A percentile compares a stretch with the other conserved stretches of the same genome.
Conservation (phyloP, 1,140 invertebrate species). For the Archegozetes longisetosus region DNA sequence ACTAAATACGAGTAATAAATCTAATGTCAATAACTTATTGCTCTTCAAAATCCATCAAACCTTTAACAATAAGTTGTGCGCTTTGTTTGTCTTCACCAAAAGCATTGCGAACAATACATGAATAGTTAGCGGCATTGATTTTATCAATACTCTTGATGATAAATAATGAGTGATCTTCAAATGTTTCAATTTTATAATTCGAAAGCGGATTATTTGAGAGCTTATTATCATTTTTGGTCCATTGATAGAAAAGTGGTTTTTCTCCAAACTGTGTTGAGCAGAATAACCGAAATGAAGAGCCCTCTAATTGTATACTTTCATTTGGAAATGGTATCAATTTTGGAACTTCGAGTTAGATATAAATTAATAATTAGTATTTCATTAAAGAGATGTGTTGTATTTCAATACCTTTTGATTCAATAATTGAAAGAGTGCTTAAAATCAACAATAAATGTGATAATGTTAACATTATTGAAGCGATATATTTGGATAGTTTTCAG, state of each 20-base stretch:
- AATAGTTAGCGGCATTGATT: constrained; percentile 17
- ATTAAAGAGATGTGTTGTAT: neutral
- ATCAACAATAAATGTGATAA: too few relatives aligned
- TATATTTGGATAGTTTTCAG: too few relatives aligned
- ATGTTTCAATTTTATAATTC: neutral
- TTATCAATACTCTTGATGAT: neutral
- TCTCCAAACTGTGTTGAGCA: neutral
- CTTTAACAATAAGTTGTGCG: neutral
- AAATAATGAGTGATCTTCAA: neutral
- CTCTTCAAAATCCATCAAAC: neutral
- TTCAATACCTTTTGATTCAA: neutral
- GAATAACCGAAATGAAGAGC: neutral
- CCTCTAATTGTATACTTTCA: too few relatives aligned
- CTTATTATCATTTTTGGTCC: constrained; percentile 2
- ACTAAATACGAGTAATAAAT: constrained; percentile 36
- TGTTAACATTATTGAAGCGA: too few relatives aligned
- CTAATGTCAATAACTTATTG: neutral
- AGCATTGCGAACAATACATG: constrained; percentile 18
- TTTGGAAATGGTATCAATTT: too few relatives aligned
- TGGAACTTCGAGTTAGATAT: neutral
- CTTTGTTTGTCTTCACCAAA: constrained; percentile 9
- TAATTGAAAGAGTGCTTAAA: too few relatives aligned
- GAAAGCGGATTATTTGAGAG: neutral
- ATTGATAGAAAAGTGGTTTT: neutral
- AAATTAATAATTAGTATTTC: neutral